Conservation (phyloP, 2,113 vertebrate species). For the human region DNA sequence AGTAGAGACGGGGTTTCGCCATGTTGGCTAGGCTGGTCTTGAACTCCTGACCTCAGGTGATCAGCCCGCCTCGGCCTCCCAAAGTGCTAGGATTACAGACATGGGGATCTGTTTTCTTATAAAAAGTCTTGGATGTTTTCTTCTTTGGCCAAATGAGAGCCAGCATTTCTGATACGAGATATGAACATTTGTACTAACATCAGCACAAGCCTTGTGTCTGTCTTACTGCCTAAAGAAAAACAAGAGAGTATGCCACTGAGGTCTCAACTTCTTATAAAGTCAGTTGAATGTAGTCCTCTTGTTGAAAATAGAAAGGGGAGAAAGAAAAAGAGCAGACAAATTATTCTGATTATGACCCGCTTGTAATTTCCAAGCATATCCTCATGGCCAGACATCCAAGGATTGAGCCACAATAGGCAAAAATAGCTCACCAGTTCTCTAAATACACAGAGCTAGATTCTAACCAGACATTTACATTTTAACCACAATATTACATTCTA, state of each 20-base stretch:
- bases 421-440: background rate
- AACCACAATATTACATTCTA: background rate
- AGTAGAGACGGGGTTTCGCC: too few species aligned
- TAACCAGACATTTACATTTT: background rate
- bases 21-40: too few species aligned
- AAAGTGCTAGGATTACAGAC: too few species aligned
- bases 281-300: background rate
- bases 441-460: background rate
- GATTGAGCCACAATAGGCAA: background rate
- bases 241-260: background rate
- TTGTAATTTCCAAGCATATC: background rate
- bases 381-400: background rate
- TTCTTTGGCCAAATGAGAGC: background rate
- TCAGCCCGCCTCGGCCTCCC: too few species aligned
- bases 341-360: background rate
- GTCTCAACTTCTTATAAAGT: background rate
- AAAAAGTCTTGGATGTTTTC: background rate
- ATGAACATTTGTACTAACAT: rapidly evolving
- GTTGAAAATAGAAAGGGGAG: background rate
- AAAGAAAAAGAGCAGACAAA: background rate
- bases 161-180: background rate
- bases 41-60: too few species aligned
- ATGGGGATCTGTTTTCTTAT: background rate
- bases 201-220: background rate
- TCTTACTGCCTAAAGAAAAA: background rate